Base-by-base conservation (phyloP, 2,113 vertebrate species). In the Micromys minutus region DNA sequence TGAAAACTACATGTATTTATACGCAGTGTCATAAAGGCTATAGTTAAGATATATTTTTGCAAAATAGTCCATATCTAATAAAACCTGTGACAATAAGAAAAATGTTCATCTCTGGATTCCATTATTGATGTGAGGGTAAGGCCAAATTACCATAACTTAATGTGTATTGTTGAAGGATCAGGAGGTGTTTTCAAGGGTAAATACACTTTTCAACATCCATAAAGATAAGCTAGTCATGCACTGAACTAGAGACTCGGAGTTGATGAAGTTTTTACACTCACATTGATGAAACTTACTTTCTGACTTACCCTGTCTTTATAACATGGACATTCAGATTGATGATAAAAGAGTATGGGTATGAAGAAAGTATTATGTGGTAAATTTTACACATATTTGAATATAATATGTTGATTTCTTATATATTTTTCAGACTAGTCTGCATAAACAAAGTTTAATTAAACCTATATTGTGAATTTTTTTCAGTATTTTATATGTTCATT, bases 41-140 rank as follows among this genome's bases (percentile, higher is more conserved):
- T 75, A 96, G 91, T 76, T 97, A 96, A 97, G 93, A 91, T 94
- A 87, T 71, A 84, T 92, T 81, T 95, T 89, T 89, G 77, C 72
- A 85, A n/a, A 79, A 63, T 93, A 97, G 94, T 92, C 85, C 96
- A 96, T 93, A 90, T 21, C 34, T 71, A 72, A 97, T 84, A 96
- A 98, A 94, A 98, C 93, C 93, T 42, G 15, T 87, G 94, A 94
- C 90, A 85, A 90, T 92, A 97, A 97, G 80, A 93, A 95, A 93
- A 67, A 80, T 91, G 75, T 55, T 0, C 93, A 97, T 36, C 75
- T 76, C 1, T 50, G 67, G 83, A 55, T 77, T 61, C 29, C 79
- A 93, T 97, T 89, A 96, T 65, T 95, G 79, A 94, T 47, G 67
- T 76, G 7, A 12, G 36, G 36, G 31, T 69, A 74, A 61, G 81